These are phyloP conservation scores for Motacilla alba DNA, from an alignment of 2,113 vertebrate genomes.

Conservation along the genomic window DNA sequence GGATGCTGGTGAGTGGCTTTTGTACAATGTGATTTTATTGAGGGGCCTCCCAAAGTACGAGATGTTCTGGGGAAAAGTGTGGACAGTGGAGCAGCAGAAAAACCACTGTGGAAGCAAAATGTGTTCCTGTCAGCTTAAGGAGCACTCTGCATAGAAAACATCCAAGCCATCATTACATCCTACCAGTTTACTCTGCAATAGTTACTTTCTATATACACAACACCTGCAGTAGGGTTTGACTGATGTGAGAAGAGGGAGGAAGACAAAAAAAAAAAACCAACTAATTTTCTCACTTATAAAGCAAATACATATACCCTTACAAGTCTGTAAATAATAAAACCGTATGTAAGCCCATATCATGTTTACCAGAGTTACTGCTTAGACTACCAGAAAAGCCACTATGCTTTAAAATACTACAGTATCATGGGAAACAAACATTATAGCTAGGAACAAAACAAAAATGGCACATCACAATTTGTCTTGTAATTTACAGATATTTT, in stretches of 20 bases:
- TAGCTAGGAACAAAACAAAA: neutral
- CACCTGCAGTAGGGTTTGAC: neutral
- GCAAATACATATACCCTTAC: neutral
- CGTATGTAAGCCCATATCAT: neutral
- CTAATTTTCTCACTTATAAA: neutral
- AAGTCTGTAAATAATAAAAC: neutral
- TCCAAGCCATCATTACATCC: neutral
- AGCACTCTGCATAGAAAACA: neutral
- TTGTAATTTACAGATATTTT: neutral
- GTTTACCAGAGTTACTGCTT: neutral
- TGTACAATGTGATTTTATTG: neutral
- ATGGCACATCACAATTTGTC: neutral
- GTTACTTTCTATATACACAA: neutral
- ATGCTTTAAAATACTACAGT: neutral
- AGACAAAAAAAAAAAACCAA: neutral
- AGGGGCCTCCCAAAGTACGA: neutral
- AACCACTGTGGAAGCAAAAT: neutral
- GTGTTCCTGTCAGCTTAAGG: fast-evolving
- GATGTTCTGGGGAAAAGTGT: fast-evolving
- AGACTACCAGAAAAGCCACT: neutral
- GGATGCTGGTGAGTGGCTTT: neutral
- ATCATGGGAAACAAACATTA: neutral
- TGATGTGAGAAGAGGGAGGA: neutral
- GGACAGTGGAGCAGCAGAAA: neutral
- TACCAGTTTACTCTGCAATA: neutral